Conservation (phyloP, 1,140 invertebrate species). For the Maconellicoccus hirsutus region DNA sequence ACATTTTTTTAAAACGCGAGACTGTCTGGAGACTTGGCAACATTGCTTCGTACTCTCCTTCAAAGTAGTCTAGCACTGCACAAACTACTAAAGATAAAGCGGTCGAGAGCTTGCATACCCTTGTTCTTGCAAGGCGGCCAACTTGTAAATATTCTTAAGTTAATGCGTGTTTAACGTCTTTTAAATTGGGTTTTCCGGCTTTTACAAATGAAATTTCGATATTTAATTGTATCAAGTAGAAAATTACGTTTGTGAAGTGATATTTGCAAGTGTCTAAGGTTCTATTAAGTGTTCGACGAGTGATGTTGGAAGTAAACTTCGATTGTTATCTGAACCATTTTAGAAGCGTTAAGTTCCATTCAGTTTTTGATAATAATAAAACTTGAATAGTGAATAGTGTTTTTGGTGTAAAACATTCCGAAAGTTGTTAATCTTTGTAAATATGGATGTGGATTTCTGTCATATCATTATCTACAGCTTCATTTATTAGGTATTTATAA, state of each 20-base stretch:
- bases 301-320: slow-evolving; percentile 19
- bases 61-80: slow-evolving; percentile 13
- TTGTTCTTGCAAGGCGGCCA: slow-evolving; percentile 3
- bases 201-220: not conserved
- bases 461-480: not conserved
- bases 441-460: not conserved
- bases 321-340: slow-evolving; percentile 16
- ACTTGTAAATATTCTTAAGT: slow-evolving; percentile 7
- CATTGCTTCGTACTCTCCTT: slow-evolving; percentile 6
- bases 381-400: slow-evolving; percentile 16
- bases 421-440: not conserved
- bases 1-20: slow-evolving; percentile 11
- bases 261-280: not conserved
- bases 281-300: not conserved
- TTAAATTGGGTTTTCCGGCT: slow-evolving; percentile 18
- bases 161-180: slow-evolving; percentile 15
- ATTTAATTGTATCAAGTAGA: not conserved
- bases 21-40: slow-evolving; percentile 15
- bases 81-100: slow-evolving; percentile 12
- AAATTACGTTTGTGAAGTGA: not conserved
- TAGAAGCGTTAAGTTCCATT: slow-evolving; percentile 12
- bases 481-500: not conserved
- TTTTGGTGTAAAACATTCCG: no score
- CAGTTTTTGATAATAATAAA: slow-evolving; percentile 9
- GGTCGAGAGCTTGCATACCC: slow-evolving; percentile 21